Evolutionary conservation across 2,113 vertebrate species (phyloP).

Genomic region (Hydrochoerus hydrochaeris): DNA sequence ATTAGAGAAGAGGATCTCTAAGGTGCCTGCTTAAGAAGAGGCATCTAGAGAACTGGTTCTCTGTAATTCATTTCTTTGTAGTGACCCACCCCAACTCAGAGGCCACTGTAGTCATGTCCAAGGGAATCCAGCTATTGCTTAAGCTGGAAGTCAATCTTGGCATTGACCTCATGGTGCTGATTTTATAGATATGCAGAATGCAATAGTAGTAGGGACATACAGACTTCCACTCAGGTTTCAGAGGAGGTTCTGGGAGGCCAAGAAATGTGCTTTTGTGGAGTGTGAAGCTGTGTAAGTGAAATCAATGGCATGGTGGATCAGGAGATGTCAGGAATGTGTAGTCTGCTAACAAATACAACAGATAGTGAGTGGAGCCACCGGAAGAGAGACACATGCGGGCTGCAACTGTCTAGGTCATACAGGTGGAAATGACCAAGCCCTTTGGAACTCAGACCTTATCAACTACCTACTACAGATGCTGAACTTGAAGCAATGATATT

Average conservation of each 20-base stretch:
- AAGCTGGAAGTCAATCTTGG: not conserved
- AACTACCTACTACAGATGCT: not conserved
- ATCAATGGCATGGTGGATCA: too few relatives aligned
- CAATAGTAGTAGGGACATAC: not conserved
- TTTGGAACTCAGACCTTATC: not conserved
- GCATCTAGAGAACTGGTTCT: not conserved
- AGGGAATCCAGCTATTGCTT: not conserved
- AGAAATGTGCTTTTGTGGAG: not conserved
- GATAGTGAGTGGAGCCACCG: not conserved
- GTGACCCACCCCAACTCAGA: not conserved
- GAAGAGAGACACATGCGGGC: not conserved
- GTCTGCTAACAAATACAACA: not conserved
- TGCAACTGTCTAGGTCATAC: not conserved
- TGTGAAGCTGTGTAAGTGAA: not conserved
- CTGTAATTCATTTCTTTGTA: not conserved
- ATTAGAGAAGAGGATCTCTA: not conserved
- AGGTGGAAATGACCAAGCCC: not conserved
- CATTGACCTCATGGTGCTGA: not conserved
- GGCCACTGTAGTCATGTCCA: not conserved
- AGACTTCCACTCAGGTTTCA: not conserved
- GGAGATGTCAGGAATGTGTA: not conserved
- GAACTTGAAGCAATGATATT: not conserved
- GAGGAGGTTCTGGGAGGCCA: not conserved
- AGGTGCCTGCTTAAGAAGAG: not conserved
- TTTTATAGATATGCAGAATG: not conserved